Conservation (phyloP, 2,113 vertebrate species). For the Paraplagusia blochii region DNA sequence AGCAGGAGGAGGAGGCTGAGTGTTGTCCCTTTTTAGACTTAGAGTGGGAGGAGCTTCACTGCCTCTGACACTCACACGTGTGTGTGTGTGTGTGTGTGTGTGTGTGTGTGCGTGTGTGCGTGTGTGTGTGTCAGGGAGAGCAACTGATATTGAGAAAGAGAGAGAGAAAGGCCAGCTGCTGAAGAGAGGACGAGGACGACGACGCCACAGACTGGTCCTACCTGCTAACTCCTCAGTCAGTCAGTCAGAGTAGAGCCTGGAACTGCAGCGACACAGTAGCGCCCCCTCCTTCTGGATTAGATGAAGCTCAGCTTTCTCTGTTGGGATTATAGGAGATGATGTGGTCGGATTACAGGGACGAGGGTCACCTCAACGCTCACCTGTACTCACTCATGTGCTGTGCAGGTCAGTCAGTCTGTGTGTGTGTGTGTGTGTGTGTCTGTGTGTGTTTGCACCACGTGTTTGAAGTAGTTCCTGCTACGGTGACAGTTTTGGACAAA, state of each 20-base stretch:
- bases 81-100: conserved; percentile 41
- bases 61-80: conserved; percentile 71
- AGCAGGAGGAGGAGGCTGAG: conserved; percentile 21
- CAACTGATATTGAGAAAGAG: conserved; percentile 17
- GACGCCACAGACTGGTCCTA: conserved; percentile 9
- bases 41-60: conserved; percentile 52
- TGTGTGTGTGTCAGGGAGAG: conserved; percentile 10
- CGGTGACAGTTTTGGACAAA: no score
- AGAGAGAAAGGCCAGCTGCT: background rate
- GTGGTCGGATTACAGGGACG: conserved; percentile 77
- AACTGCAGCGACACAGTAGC: background rate
- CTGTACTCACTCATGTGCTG: conserved; percentile 94
- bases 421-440: conserved; percentile 2
- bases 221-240: conserved; percentile 2
- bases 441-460: no score
- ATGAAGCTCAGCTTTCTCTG: conserved; percentile 9
- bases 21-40: conserved; percentile 24
- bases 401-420: conserved; percentile 82
- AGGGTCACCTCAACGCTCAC: conserved; percentile 82
- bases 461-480: no score
- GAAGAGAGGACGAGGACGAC: background rate
- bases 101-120: conserved; percentile 49
- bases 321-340: conserved; percentile 42
- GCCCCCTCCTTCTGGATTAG: conserved; percentile 11
- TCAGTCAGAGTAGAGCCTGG: conserved; percentile 8